phyloP scores from a whole-genome alignment of 2,113 vertebrate species.

The Zosterops hypoxanthus region DNA sequence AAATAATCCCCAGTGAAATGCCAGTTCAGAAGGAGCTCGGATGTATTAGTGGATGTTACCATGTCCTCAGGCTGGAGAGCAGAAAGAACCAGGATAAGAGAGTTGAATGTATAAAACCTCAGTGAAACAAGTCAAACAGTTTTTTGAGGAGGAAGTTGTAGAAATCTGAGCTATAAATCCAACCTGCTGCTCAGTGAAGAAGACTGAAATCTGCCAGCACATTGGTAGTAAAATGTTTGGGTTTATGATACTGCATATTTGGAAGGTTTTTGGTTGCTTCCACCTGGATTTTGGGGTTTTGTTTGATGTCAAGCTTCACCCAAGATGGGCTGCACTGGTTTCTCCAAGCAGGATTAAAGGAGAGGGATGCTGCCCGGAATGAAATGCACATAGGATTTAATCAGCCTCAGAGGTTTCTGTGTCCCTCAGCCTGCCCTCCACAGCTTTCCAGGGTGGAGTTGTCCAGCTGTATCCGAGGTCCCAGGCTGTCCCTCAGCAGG shows the following conservation, averaged over 20 bases:
- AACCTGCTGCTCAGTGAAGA: not conserved
- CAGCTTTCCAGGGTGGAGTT: not conserved
- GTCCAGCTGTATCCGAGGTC: fast-evolving
- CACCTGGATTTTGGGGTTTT: not conserved
- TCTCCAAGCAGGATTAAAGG: not conserved
- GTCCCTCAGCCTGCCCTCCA: not conserved
- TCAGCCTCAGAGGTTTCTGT: not conserved
- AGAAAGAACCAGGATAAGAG: not conserved
- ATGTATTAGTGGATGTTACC: not conserved
- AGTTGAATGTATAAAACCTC: not conserved
- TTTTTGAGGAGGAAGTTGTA: not conserved
- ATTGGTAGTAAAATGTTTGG: not conserved
- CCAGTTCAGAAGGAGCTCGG: not conserved
- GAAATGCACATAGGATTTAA: not conserved
- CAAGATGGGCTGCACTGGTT: not conserved
- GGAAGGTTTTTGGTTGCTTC: not conserved
- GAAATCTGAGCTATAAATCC: not conserved
- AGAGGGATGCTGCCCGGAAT: not conserved
- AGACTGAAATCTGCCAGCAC: not conserved
- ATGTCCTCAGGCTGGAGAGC: not conserved
- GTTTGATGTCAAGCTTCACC: not conserved
- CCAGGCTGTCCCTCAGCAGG: not conserved
- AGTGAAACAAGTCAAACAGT: not conserved
- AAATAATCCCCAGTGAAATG: not conserved
- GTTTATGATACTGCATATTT: not conserved